Evolutionary conservation across 2,888 invertebrate genomes (phyloP).

Genomic region (Apamea sordens): DNA sequence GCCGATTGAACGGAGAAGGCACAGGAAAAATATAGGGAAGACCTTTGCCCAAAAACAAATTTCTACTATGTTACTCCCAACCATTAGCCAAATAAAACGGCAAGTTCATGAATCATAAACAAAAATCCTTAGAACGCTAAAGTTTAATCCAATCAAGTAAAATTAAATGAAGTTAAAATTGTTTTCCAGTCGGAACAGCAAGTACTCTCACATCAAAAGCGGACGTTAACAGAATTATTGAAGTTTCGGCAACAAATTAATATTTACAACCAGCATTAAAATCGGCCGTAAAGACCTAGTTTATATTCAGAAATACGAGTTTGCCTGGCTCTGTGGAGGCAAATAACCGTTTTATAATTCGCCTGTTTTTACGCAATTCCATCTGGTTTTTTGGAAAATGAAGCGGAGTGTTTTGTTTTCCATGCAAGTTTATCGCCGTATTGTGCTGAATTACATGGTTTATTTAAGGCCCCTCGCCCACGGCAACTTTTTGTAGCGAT

Average conservation of each 20-base stretch:
- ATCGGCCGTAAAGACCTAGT: constrained; percentile 63
- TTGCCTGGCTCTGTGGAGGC: not conserved
- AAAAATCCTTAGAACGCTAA: constrained; percentile 31
- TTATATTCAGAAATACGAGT: constrained; percentile 36
- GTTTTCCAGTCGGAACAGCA: constrained; percentile 45
- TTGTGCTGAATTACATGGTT: constrained; percentile 5
- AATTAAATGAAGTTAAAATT: constrained; percentile 62
- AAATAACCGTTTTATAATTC: constrained; percentile 23
- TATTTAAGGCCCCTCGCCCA: no score
- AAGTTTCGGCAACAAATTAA: constrained; percentile 71
- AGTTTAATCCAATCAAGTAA: constrained; percentile 50
- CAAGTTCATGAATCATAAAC: constrained; percentile 9
- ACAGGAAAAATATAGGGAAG: not conserved
- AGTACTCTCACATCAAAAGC: constrained; percentile 55
- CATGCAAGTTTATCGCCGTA: not conserved
- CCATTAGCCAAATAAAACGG: constrained; percentile 24
- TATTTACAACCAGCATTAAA: constrained; percentile 71
- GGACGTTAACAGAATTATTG: constrained; percentile 59
- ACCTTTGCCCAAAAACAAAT: not conserved
- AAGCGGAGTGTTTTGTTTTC: not conserved
- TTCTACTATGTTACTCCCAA: not conserved
- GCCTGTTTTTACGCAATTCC: not conserved
- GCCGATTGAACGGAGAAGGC: not conserved
- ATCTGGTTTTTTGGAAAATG: not conserved
- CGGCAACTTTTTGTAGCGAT: no score